These are phyloP conservation scores for Chaetoderma sp. DNA, from an alignment of 2,888 invertebrate species.

Conservation along the genomic window DNA sequence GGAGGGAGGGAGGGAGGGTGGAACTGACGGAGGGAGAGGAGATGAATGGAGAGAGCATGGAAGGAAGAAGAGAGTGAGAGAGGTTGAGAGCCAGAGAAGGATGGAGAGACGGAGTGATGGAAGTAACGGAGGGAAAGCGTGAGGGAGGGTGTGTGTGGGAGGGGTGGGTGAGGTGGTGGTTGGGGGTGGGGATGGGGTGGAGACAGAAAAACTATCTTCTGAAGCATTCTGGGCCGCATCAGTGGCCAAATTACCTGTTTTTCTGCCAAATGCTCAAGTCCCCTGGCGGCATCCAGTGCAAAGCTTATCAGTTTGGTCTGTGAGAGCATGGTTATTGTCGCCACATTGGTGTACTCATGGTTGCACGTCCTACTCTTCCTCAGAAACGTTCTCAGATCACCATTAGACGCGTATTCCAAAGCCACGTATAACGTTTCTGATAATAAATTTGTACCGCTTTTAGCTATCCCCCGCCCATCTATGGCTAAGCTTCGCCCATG, in stretches of 20 bases:
- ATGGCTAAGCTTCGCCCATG: too few relatives aligned
- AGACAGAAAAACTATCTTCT: too few relatives aligned
- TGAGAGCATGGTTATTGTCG: constrained; percentile 32
- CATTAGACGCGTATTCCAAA: constrained; percentile 58
- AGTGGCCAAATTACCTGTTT: constrained; percentile 56
- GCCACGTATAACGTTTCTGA: constrained; percentile 59
- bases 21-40: neutral
- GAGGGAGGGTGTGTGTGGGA: too few relatives aligned
- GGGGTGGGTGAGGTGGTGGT: too few relatives aligned
- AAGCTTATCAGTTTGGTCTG: constrained; percentile 50
- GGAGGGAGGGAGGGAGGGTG: too few relatives aligned
- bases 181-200: too few relatives aligned
- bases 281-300: constrained; percentile 52
- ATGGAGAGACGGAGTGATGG: neutral
- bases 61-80: neutral
- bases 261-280: constrained; percentile 55
- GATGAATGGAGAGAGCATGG: neutral
- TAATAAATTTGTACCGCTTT: too few relatives aligned
- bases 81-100: constrained; percentile 2
- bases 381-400: constrained; percentile 55
- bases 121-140: neutral
- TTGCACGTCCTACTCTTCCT: constrained; percentile 48
- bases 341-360: constrained; percentile 50
- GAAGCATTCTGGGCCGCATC: too few relatives aligned
- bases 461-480: too few relatives aligned